A percentile compares a stretch with the other conserved stretches of the same genome.
Conservation (phyloP, 2,797 vertebrate species). For the Protosalanx chinensis region DNA sequence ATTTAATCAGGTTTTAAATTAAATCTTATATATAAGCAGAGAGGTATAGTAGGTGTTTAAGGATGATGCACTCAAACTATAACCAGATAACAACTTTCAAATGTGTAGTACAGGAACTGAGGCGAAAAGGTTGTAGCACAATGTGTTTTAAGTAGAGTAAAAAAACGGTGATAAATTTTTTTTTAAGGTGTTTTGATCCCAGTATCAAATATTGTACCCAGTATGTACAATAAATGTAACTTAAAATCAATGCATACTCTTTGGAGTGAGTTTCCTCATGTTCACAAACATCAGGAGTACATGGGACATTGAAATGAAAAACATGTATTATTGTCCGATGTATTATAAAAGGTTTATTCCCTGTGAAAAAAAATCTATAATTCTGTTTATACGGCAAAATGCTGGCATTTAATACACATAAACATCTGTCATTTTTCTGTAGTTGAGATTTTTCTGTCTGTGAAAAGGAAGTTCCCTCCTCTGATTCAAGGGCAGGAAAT, state of each 20-base stretch:
- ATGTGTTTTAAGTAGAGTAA: not conserved
- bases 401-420: too few relatives aligned
- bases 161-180: too few relatives aligned
- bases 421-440: too few relatives aligned
- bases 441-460: too few relatives aligned
- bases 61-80: constrained; percentile 4
- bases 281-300: not conserved
- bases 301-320: not conserved
- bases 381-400: too few relatives aligned
- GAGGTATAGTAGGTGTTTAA: constrained; percentile 18
- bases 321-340: too few relatives aligned
- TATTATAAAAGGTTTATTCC: too few relatives aligned
- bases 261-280: not conserved
- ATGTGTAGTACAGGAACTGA: not conserved
- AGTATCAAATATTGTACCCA: too few relatives aligned
- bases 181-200: not conserved
- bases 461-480: not conserved
- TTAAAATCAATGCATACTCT: not conserved
- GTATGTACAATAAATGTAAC: too few relatives aligned
- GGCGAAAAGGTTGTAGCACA: not conserved
- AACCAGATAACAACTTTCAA: constrained; percentile 2
- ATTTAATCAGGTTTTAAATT: constrained; percentile 52
- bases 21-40: constrained; percentile 43
- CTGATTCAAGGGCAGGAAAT: not conserved
- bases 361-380: too few relatives aligned